Evolutionary conservation across 2,797 vertebrate species (phyloP), one percentile per base, ranked within the genome.

Genomic region (Coendou prehensilis): DNA sequence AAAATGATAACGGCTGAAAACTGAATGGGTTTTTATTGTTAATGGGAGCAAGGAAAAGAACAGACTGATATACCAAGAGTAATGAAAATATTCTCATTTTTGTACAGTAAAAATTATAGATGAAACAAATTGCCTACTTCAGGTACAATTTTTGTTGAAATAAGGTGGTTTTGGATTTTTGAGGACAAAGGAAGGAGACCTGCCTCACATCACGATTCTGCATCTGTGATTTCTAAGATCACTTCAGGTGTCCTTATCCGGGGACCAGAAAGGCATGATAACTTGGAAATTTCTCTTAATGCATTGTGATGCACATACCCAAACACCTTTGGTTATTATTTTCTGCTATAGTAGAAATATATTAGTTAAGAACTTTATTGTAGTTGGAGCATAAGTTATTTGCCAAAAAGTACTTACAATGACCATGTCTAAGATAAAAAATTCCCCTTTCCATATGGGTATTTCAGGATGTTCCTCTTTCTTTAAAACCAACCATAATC

Each of bases 1-100:
- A 99, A 99, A 98, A 96, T 71, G 92, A 95, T 94, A 98, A 98
- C 98, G 98, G 98, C 98, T 98, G 91, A 98, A 98, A 99, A 98
- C 97, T 98, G 98, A 98, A 97, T 98, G 98, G 98, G 93, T 97
- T 98, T 98, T 98, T 98, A 97, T 98, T 97, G 95, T 98, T 98
- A 98, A 98, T 95, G 94, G 98, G 87, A 98, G 96, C 97, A 98
- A 98, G 93, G 73, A 98, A 92, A 45, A n/a, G 69, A 96, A 97
- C 54, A 92, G 67, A 79, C 89, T 88, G 73, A 93, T 84, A 91
- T 1, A 79, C 0, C 0, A 1, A 76, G 17, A 97, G 45, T 54
- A 96, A 96, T 69, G 57, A 95, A 97, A 98, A 73, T 22, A 97
- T 2, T 97, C 82, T 94, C 89, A 52, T 78, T 95, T 64, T 63